Percentiles rank a stretch among this genome's conserved stretches.
These are phyloP conservation scores for Sylvilagus bachmani DNA, from an alignment of 2,113 vertebrate genomes.

Conservation along the genomic window DNA sequence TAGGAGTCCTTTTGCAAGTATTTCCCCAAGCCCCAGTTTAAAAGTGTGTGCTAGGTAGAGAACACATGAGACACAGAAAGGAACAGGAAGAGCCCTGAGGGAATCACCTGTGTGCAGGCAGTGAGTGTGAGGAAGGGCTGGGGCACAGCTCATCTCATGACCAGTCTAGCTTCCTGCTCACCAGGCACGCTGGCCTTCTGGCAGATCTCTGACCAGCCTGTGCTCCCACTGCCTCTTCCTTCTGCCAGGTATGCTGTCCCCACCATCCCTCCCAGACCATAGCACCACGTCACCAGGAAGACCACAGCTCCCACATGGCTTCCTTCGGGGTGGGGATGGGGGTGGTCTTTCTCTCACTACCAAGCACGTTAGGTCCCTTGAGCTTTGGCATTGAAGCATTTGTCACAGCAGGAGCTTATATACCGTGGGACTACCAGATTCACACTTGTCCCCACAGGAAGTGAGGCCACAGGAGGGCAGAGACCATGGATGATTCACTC, in stretches of 20 bases:
- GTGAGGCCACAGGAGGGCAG: neutral
- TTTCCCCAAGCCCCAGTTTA: neutral
- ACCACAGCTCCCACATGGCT: neutral
- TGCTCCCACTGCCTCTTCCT: neutral
- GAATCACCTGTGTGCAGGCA: neutral
- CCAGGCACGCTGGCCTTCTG: neutral
- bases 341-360: neutral
- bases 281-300: neutral
- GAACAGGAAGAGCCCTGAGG: neutral
- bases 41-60: neutral
- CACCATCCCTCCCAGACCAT: fast-evolving
- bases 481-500: neutral
- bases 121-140: neutral
- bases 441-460: neutral
- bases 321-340: neutral
- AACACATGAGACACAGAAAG: neutral
- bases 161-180: neutral
- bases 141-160: neutral
- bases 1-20: neutral
- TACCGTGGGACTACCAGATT: neutral
- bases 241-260: neutral
- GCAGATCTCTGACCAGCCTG: fast-evolving
- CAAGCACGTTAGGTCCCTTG: neutral
- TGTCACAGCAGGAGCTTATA: too few relatives aligned
- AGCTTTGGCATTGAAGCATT: neutral